Evolutionary conservation across 2,797 vertebrate species (phyloP).

Genomic region (Zenarchopterus dispar): DNA sequence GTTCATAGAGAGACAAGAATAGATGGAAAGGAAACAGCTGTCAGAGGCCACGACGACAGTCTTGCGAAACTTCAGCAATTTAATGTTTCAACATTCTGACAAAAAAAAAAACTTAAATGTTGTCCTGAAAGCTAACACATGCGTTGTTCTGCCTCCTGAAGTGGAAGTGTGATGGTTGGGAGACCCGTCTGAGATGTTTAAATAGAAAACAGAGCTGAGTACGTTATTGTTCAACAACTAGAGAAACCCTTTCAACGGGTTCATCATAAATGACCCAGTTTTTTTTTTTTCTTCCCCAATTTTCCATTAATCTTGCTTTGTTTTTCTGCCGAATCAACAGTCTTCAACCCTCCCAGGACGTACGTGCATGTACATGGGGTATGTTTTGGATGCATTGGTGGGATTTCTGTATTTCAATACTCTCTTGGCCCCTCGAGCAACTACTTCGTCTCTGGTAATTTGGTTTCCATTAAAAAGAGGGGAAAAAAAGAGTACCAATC

Average conservation of each 20-base stretch:
- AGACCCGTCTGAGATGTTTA: slow-evolving; percentile 32
- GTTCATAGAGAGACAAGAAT: no score
- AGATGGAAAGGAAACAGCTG: no score
- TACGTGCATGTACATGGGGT: slow-evolving; percentile 15
- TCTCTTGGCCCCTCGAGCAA: slow-evolving; percentile 15
- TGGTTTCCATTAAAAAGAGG: slow-evolving; percentile 33
- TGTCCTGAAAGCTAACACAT: slow-evolving; percentile 17
- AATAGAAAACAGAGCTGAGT: slow-evolving; percentile 9
- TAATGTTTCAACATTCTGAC: not conserved
- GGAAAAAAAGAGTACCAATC: slow-evolving; percentile 27
- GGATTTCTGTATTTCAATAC: slow-evolving; percentile 34
- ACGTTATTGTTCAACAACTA: slow-evolving; percentile 30
- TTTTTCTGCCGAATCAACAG: slow-evolving; percentile 40
- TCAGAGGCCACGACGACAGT: no score
- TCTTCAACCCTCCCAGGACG: slow-evolving; percentile 22
- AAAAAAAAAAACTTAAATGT: not conserved
- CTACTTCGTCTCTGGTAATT: slow-evolving; percentile 44
- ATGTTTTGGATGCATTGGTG: slow-evolving; percentile 25
- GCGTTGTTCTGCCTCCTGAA: slow-evolving; percentile 29
- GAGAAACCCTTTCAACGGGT: slow-evolving; percentile 20
- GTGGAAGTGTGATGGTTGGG: slow-evolving; percentile 25
- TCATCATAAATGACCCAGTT: slow-evolving; percentile 37
- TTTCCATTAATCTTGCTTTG: slow-evolving; percentile 42
- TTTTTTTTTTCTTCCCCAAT: slow-evolving; percentile 33
- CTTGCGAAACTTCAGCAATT: no score